Conservation (phyloP, 1,140 invertebrate genomes). For the Thaumetopoea pityocampa region DNA sequence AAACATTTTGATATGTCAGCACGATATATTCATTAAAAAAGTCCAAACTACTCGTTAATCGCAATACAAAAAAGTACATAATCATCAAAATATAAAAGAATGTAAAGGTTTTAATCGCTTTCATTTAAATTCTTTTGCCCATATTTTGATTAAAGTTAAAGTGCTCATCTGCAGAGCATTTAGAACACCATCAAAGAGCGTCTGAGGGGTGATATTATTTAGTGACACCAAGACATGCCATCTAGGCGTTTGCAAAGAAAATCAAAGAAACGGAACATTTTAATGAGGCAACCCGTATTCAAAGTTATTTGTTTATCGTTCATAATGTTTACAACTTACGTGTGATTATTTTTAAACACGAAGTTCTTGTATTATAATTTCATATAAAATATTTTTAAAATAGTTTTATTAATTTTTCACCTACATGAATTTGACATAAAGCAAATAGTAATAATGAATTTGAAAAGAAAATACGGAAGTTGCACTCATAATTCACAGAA, state of each 20-base stretch:
- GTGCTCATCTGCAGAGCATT: constrained; percentile 38
- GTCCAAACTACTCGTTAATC: background rate
- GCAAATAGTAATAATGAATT: background rate
- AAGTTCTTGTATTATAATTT: background rate
- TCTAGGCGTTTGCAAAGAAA: constrained; percentile 64
- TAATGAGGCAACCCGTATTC: constrained; percentile 62
- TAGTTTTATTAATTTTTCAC: too few relatives aligned
- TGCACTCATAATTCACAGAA: constrained; percentile 63
- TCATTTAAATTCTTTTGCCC: too few relatives aligned
- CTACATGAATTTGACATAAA: too few relatives aligned
- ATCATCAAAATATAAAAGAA: too few relatives aligned
- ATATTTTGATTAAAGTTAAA: constrained; percentile 26
- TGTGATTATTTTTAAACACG: constrained; percentile 9
- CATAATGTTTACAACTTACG: constrained; percentile 13
- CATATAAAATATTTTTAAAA: background rate
- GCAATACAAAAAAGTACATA: too few relatives aligned
- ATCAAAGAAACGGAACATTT: constrained; percentile 71
- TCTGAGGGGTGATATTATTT: constrained; percentile 39
- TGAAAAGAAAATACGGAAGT: constrained; percentile 35
- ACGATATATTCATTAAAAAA: background rate
- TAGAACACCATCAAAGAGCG: constrained; percentile 51
- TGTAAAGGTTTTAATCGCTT: too few relatives aligned
- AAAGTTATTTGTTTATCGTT: constrained; percentile 58
- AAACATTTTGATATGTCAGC: background rate
- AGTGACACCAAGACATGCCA: constrained; percentile 41